Conservation (phyloP, 2,797 vertebrate species). For the Pogonophryne albipinna region DNA sequence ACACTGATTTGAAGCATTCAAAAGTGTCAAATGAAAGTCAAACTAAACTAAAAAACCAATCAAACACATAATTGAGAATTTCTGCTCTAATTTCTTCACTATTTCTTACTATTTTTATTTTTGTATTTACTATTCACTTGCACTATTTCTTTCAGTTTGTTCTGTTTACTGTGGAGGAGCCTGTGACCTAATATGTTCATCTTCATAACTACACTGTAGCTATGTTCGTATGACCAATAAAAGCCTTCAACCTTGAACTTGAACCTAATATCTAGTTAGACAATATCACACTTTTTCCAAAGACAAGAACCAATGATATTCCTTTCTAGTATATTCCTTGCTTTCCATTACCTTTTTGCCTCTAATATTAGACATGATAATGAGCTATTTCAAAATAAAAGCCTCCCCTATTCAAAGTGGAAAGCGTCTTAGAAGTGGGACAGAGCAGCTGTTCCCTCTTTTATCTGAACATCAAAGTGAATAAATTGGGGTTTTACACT, state of each 20-base stretch:
- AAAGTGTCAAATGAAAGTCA: not conserved
- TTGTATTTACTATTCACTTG: no score
- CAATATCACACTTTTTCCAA: not conserved
- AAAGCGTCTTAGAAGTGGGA: slow-evolving; percentile 20
- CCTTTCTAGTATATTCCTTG: not conserved
- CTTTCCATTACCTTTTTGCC: slow-evolving; percentile 19
- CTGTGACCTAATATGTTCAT: no score
- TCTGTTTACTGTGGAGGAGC: no score
- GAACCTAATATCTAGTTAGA: no score
- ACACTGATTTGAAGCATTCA: not conserved
- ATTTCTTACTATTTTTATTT: no score
- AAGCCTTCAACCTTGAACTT: no score
- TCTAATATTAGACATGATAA: slow-evolving; percentile 12
- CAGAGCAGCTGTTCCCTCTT: slow-evolving; percentile 25
- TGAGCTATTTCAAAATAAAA: slow-evolving; percentile 49
- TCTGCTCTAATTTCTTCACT: not conserved
- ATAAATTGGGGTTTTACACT: slow-evolving; percentile 44
- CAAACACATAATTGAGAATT: not conserved
- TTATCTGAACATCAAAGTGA: slow-evolving; percentile 67
- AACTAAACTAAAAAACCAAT: no score
- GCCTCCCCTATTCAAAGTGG: slow-evolving; percentile 10
- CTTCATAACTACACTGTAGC: no score
- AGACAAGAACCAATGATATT: not conserved
- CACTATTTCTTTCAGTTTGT: no score
- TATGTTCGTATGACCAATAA: no score